Evolutionary conservation across 2,113 vertebrate genomes (phyloP).

Genomic region (Turnix velox): DNA sequence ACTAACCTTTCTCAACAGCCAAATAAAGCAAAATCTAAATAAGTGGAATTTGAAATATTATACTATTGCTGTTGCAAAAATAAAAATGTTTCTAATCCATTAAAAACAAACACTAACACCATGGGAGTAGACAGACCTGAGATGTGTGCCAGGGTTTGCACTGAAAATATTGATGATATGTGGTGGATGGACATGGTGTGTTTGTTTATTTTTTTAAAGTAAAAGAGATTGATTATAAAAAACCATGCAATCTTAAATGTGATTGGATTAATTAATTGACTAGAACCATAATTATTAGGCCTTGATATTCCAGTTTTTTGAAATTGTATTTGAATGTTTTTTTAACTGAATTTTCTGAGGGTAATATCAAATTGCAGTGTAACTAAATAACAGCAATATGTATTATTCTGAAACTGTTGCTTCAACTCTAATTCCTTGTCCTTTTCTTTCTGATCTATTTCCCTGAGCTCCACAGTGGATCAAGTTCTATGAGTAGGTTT

Average conservation of each 20-base stretch:
- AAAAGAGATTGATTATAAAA: not conserved
- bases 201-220: not conserved
- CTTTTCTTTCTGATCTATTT: not conserved
- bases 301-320: not conserved
- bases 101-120: not conserved
- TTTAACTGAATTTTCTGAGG: not conserved
- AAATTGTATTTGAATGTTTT: not conserved
- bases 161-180: not conserved
- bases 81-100: not conserved
- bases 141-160: not conserved
- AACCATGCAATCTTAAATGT: not conserved
- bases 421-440: not conserved
- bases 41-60: not conserved
- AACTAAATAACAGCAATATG: not conserved
- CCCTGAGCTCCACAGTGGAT: not conserved
- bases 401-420: not conserved
- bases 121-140: not conserved
- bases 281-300: not conserved
- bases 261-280: not conserved
- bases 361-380: not conserved
- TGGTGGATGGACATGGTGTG: not conserved
- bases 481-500: not conserved
- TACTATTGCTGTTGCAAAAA: not conserved
- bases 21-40: slow-evolving; percentile 5
- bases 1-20: not conserved